Evolutionary conservation across 2,888 invertebrate species (phyloP), one percentile per base, ranked within the genome.

Genomic region (Andrena fulva): DNA sequence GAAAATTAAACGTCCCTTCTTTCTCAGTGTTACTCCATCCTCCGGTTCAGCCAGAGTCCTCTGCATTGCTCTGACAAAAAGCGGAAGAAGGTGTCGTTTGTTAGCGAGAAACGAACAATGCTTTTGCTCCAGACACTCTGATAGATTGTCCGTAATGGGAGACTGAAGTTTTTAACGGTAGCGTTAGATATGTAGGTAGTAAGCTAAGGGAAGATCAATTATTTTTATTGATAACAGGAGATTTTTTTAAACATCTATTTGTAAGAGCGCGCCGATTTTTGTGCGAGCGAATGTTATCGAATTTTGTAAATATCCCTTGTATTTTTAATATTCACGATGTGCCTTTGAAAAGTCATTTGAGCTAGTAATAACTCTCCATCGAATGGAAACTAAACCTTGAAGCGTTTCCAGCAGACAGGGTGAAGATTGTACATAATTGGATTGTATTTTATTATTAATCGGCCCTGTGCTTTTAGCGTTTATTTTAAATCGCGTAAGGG

Each of bases 1-100:
- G 1, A 4, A 12, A 56, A 24, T 24, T 56, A 56, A 56, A 56
- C 8, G 24, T 3, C 27, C 4, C 8, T 10, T 27, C 24, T 27
- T 74, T 27, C 75, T 8, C 16, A 93, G 93, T 52, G 35, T 72
- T 10, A 90, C 90, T 4, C 89, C 92, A 3, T 52, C 66, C 7
- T 33, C 71, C 5, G 16, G 52, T 1, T n/a, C 75, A 12, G 48
- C 81, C 4, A 88, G 79, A 78, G 2, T n/a, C 16, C 33, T 83
- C n/a, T 93, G 93, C 75, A 81, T 64, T 4, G 93, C 89, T 48
- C 52, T 82, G 52, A 93, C 93, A 16, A 90, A 89, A 83, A 90
- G 76, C 27, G 92, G 92, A 29, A 89, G 84, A 31, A 87, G 82
- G 60, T 93, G 93, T 80, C 89, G 92, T 24, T 48, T 86, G 2